These are phyloP conservation scores for Ia io DNA, from an alignment of 2,113 vertebrate species.

Conservation along the genomic window DNA sequence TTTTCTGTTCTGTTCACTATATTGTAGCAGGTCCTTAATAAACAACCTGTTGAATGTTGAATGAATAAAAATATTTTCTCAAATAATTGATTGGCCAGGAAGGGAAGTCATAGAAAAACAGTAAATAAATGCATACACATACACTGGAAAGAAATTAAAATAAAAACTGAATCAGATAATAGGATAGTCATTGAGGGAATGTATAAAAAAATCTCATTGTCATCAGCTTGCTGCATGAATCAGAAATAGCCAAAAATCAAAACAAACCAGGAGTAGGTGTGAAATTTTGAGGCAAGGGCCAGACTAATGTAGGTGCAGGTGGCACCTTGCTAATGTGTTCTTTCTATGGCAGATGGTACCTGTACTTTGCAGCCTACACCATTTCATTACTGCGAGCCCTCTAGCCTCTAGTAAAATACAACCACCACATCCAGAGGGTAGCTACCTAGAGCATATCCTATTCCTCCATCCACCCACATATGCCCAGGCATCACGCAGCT, in stretches of 20 bases:
- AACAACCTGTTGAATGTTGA: not conserved
- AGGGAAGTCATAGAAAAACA: not conserved
- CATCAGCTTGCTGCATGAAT: not conserved
- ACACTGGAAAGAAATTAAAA: constrained; percentile 5
- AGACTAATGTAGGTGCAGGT: not conserved
- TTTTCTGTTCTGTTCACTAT: not conserved
- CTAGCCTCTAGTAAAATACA: not conserved
- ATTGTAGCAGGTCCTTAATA: not conserved
- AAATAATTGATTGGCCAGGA: not conserved
- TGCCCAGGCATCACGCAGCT: not conserved
- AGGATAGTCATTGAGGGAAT: not conserved
- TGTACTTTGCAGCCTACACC: not conserved
- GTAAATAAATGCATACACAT: not conserved
- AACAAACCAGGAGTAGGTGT: not conserved
- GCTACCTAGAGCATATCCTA: not conserved
- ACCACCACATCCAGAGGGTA: not conserved
- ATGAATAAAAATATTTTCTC: not conserved
- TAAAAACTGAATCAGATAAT: not conserved
- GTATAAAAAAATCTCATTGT: not conserved
- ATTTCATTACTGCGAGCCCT: not conserved
- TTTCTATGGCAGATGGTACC: constrained; percentile 7
- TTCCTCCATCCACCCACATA: not conserved
- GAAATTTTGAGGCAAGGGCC: not conserved
- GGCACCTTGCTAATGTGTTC: not conserved
- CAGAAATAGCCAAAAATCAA: not conserved